Base-by-base conservation (phyloP, 2,113 vertebrate species). In the Epinephelus fuscoguttatus region DNA sequence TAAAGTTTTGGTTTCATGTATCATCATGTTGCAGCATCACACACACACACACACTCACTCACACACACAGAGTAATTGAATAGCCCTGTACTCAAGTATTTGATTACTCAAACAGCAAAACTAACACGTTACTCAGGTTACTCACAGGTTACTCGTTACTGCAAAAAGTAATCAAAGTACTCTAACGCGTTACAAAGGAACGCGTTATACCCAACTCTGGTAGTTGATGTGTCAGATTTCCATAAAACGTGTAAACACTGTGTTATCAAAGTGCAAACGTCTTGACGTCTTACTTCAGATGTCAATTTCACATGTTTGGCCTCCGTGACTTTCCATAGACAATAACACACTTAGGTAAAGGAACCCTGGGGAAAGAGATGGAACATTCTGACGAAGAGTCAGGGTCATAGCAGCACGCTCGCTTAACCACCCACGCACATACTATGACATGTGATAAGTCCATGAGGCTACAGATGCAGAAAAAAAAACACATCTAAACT, bases 341-440 rank as follows among this genome's bases (percentile, higher is more conserved):
- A 75, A 7, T 17, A 49, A 55, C 40, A 59, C 27, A 37, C 62
- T 18, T 49, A 5, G 64, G 67, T 70, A 60, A 42, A 86, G 40
- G 66, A 45, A 66, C 78, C 49, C 45, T 4, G n/a, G 78, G 66
- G 67, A 75, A 63, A 18, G 60, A 90, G 84, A 89, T 77, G 66
- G 66, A 88, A 80, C 68, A 85, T 83, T 71, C 78, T 90, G 84
- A 90, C 84, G 81, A 61, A 57, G 52, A 75, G 62, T 77, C 86
- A 90, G 77, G 84, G 89, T 87, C 81, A 85, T 4, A 42, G 59
- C 77, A 88, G 72, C 62, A 84, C 9, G 70, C 63, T 60, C 18
- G 57, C 78, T 77, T 70, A 78, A 86, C 78, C 56, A 63, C 40
- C 25, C 21, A 21, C 49, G 18, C 52, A 6, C 60, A 70, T 40